These are phyloP conservation scores for Octodonta nipae DNA, from an alignment of 2,888 invertebrate species.

Conservation along the genomic window DNA sequence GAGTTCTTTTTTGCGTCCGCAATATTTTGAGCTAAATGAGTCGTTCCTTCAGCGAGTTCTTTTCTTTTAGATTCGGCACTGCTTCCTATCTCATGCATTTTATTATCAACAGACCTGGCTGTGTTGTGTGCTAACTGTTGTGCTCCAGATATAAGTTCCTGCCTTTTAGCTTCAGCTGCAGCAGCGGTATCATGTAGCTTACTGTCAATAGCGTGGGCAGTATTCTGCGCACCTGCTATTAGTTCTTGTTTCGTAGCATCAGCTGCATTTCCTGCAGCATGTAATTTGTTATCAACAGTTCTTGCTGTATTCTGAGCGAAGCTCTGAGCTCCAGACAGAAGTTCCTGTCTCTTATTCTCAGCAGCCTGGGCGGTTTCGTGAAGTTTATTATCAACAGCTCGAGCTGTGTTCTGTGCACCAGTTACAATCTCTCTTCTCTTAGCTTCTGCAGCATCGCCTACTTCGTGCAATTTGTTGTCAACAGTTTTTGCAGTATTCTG, in stretches of 20 bases:
- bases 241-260: conserved; percentile 3
- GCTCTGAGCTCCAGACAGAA: conserved; percentile 14
- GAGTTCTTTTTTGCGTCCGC: too few species aligned
- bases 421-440: conserved; percentile 9
- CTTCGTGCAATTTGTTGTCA: conserved; percentile 41
- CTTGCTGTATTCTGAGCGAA: conserved; percentile 7
- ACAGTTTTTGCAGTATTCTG: conserved; percentile 29
- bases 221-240: conserved; percentile 9
- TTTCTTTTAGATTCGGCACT: conserved; percentile 11
- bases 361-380: conserved; percentile 11
- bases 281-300: conserved; percentile 46
- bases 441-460: conserved; percentile 13
- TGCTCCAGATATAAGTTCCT: conserved; percentile 2
- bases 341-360: conserved; percentile 11
- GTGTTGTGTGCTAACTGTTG: conserved; percentile 4
- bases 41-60: conserved; percentile 12
- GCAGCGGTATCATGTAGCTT: conserved; percentile 7
- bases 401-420: conserved; percentile 14
- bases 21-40: conserved; percentile 6
- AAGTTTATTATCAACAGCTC: conserved; percentile 6
- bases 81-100: conserved; percentile 12
- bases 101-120: conserved; percentile 13
- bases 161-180: conserved; percentile 3
- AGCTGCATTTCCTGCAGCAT: conserved; percentile 12
- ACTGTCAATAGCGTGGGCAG: conserved; percentile 7